phyloP scores from a whole-genome alignment of 2,888 invertebrate species.

The Tupiocoris notatus region DNA sequence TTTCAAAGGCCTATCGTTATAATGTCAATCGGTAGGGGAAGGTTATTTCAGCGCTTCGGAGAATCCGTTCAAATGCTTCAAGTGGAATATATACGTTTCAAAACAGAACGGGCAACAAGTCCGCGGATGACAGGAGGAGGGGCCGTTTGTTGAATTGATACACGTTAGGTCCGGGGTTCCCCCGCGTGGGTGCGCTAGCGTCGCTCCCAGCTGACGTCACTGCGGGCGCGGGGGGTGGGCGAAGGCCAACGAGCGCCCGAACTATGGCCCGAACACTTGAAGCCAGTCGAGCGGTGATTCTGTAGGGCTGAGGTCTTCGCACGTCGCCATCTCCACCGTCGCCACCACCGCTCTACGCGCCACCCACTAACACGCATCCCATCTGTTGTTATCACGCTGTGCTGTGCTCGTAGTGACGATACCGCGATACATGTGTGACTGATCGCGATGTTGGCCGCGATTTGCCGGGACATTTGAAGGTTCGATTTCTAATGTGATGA shows the following conservation, averaged over 20 bases:
- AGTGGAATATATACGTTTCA: not conserved
- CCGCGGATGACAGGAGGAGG: not conserved
- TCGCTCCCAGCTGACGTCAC: constrained; percentile 30
- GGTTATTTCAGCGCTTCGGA: too few species aligned
- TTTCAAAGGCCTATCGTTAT: not conserved
- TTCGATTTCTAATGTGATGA: not conserved
- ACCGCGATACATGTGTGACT: too few species aligned
- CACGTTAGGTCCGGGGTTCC: constrained; percentile 31
- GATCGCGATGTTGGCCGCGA: not conserved
- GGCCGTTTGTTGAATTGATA: not conserved
- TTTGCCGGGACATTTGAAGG: not conserved
- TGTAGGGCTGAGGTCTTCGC: not conserved
- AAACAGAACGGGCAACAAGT: constrained; percentile 26
- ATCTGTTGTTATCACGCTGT: not conserved
- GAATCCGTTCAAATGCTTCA: not conserved
- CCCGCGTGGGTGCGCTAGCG: constrained; percentile 25
- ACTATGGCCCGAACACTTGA: not conserved
- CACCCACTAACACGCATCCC: not conserved
- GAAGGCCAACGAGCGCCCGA: not conserved
- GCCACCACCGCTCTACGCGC: not conserved
- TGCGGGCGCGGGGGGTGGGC: not conserved
- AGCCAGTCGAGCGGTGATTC: constrained; percentile 24
- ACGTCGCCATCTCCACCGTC: too few species aligned
- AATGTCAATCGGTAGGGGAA: not conserved
- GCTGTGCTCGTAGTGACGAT: too few species aligned